Evolutionary conservation across 1,140 invertebrate genomes (phyloP).

Genomic region (Pinna nobilis): DNA sequence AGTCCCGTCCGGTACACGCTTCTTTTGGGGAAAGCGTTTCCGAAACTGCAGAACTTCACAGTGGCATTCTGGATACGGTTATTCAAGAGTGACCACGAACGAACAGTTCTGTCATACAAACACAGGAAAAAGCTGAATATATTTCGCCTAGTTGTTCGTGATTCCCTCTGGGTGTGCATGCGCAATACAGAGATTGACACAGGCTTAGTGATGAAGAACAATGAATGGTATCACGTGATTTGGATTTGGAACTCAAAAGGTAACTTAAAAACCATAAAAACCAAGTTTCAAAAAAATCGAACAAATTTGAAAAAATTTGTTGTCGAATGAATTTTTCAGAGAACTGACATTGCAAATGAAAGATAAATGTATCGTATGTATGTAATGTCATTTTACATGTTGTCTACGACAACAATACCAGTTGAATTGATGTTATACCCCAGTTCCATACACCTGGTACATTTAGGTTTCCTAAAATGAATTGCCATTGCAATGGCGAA

Average conservation of each 20-base stretch:
- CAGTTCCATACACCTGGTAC: too few relatives aligned
- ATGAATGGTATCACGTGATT: constrained; percentile 66
- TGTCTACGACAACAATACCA: too few relatives aligned
- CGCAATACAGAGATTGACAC: constrained; percentile 50
- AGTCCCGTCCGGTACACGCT: constrained; percentile 66
- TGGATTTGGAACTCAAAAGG: constrained; percentile 66
- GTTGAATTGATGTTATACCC: too few relatives aligned
- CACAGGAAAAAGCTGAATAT: constrained; percentile 36
- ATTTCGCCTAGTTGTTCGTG: constrained; percentile 37
- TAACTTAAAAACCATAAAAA: too few relatives aligned
- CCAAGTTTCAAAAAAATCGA: too few relatives aligned
- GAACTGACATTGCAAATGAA: too few relatives aligned
- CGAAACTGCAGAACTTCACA: constrained; percentile 65
- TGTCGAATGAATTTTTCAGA: too few relatives aligned
- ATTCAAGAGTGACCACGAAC: constrained; percentile 44
- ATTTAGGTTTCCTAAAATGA: too few relatives aligned
- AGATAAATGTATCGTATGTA: too few relatives aligned
- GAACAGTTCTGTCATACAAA: constrained; percentile 70
- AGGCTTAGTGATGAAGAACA: constrained; percentile 44
- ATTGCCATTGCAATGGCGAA: too few relatives aligned
- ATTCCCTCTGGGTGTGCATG: constrained; percentile 52
- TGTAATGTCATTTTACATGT: too few relatives aligned
- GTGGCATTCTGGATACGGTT: constrained; percentile 68
- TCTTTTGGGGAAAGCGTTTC: constrained; percentile 70
- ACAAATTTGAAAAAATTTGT: too few relatives aligned